These are phyloP conservation scores for Teleogryllus oceanicus DNA, from an alignment of 2,888 invertebrate species.

Conservation along the genomic window DNA sequence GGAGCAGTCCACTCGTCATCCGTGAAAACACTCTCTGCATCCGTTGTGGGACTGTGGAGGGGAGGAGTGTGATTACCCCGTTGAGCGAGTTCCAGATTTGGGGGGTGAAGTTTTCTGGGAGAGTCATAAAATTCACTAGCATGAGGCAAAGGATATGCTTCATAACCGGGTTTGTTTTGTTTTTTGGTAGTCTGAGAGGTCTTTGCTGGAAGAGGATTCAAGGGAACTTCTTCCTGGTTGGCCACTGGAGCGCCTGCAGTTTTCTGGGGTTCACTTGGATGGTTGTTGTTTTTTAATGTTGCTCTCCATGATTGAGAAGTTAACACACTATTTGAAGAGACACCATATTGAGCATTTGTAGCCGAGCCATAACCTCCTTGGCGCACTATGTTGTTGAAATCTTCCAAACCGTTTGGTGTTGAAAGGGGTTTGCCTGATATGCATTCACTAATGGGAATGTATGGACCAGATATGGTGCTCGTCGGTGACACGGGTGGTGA, in stretches of 20 bases:
- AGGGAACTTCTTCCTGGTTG: not conserved
- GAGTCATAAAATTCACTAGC: conserved; percentile 42
- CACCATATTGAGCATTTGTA: conserved; percentile 24
- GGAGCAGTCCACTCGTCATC: conserved; percentile 64
- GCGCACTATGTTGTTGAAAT: conserved; percentile 34
- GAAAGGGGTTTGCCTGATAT: conserved; percentile 64
- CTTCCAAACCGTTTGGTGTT: conserved; percentile 38
- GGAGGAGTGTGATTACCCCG: conserved; percentile 48
- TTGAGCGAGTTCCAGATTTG: conserved; percentile 38
- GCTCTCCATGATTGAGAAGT: not conserved
- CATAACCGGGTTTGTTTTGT: not conserved
- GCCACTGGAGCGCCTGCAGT: not conserved
- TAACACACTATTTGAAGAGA: not conserved
- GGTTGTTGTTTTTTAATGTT: conserved; percentile 12
- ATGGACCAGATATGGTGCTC: conserved; percentile 68
- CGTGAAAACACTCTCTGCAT: conserved; percentile 64
- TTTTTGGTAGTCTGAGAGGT: conserved; percentile 23
- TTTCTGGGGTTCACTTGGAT: not conserved
- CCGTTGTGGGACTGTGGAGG: conserved; percentile 59
- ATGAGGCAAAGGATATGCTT: conserved; percentile 25
- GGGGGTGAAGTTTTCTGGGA: conserved; percentile 42
- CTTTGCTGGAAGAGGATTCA: conserved; percentile 22
- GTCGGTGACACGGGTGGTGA: conserved; percentile 63
- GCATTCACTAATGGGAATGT: conserved; percentile 90
- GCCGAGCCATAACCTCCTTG: conserved; percentile 31